Evolutionary conservation across 2,888 invertebrate species (phyloP).

Genomic region (Salpingus planirostris): DNA sequence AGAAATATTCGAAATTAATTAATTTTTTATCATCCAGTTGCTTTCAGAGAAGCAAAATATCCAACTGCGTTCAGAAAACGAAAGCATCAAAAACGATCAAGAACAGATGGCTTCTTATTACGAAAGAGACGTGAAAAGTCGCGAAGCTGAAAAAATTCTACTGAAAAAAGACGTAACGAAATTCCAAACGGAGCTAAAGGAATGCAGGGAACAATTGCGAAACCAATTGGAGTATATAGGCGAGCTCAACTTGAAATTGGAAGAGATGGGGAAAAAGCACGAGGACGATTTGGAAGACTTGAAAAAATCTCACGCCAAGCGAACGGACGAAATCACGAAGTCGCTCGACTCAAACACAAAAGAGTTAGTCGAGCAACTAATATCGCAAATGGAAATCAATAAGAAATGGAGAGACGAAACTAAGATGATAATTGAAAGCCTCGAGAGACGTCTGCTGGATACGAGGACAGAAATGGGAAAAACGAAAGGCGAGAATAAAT

Average conservation of each 20-base stretch:
- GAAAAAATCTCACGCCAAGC: too few relatives aligned
- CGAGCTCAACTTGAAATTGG: constrained; percentile 16
- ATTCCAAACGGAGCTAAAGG: constrained; percentile 38
- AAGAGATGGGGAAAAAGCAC: constrained; percentile 20
- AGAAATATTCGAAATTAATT: not conserved
- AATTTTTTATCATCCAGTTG: constrained; percentile 35
- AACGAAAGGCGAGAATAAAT: constrained; percentile 40
- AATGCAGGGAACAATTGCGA: constrained; percentile 28
- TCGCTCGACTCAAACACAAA: too few relatives aligned
- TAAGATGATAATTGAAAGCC: constrained; percentile 51
- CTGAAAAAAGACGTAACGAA: constrained; percentile 40
- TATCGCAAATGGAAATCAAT: constrained; percentile 51
- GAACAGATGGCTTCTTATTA: constrained; percentile 48
- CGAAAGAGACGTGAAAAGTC: constrained; percentile 47
- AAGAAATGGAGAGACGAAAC: constrained; percentile 57
- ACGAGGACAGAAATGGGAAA: constrained; percentile 48
- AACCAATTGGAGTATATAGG: constrained; percentile 24
- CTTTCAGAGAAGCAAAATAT: constrained; percentile 50
- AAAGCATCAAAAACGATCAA: constrained; percentile 50
- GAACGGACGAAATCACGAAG: too few relatives aligned
- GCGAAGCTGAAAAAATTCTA: constrained; percentile 50
- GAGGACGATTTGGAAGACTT: too few relatives aligned
- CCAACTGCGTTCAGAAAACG: constrained; percentile 50
- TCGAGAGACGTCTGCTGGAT: constrained; percentile 50
- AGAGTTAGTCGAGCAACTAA: too few relatives aligned